Conservation (phyloP, 1,140 invertebrate species). For the Megathymus violae region DNA sequence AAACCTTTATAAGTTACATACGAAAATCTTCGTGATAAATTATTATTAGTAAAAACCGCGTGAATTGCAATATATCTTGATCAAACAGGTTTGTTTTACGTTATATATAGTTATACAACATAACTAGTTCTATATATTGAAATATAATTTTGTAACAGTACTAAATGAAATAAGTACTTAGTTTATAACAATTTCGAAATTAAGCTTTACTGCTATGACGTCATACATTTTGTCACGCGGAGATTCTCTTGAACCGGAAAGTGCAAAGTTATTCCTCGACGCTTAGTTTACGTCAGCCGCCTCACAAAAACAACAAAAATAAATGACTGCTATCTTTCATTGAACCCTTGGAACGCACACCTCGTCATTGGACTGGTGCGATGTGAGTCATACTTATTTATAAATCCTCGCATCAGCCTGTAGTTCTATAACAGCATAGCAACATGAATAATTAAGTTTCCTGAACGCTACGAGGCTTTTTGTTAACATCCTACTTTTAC, state of each 20-base stretch:
- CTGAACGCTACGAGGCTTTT: conserved; percentile 13
- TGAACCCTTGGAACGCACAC: conserved; percentile 52
- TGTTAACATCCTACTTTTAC: conserved; percentile 20
- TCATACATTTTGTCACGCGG: conserved; percentile 11
- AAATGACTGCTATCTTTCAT: conserved; percentile 54
- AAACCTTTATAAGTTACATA: too few species aligned
- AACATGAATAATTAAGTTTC: conserved; percentile 34
- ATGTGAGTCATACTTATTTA: conserved; percentile 56
- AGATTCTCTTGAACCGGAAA: conserved; percentile 30
- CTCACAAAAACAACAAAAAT: conserved; percentile 31
- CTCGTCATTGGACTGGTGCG: conserved; percentile 48
- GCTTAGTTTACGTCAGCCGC: conserved; percentile 31
- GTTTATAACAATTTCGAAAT: conserved; percentile 4
- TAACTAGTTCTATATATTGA: too few species aligned
- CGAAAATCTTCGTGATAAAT: too few species aligned
- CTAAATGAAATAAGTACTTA: too few species aligned
- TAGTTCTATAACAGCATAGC: conserved; percentile 37
- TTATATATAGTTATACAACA: too few species aligned
- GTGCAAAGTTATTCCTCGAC: conserved; percentile 17
- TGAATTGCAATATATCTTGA: too few species aligned
- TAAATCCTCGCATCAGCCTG: conserved; percentile 28
- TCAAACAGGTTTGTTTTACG: too few species aligned
- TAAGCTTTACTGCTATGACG: conserved; percentile 20
- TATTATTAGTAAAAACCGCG: too few species aligned
- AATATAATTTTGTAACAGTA: too few species aligned